Evolutionary conservation across 2,113 vertebrate species (phyloP).

Genomic region (Pontoporia blainvillei): DNA sequence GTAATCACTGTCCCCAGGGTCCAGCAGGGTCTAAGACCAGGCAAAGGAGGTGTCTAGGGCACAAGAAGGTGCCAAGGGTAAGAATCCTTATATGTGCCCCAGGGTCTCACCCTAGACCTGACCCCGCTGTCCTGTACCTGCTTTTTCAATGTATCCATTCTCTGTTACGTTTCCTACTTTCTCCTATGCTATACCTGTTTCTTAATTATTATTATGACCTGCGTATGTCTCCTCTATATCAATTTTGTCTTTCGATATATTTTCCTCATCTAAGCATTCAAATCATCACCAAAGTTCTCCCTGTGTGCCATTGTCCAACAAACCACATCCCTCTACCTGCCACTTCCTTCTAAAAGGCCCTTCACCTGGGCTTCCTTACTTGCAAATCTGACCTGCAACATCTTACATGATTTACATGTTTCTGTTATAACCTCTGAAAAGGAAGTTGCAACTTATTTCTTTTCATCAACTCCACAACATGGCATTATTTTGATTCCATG

Average conservation of each 20-base stretch:
- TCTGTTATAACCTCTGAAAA: neutral
- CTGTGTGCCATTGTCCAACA: neutral
- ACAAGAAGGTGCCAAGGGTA: neutral
- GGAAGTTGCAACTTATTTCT: neutral
- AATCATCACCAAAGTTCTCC: neutral
- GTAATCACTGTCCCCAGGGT: neutral
- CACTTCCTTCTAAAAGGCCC: neutral
- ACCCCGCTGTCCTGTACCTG: too few relatives aligned
- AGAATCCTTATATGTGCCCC: neutral
- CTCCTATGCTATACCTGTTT: neutral
- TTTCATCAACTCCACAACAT: neutral
- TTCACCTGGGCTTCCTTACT: neutral
- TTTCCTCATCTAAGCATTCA: neutral
- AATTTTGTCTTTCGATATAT: neutral
- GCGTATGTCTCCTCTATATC: neutral
- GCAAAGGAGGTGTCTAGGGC: neutral
- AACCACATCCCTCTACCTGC: neutral
- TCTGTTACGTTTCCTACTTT: neutral
- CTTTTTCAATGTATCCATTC: neutral
- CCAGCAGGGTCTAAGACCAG: neutral
- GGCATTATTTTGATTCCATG: neutral
- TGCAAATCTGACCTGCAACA: neutral
- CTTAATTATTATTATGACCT: neutral
- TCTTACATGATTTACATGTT: neutral
- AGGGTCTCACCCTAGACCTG: neutral